phyloP scores from a whole-genome alignment of 2,113 vertebrate genomes.

The Pantherophis guttatus region DNA sequence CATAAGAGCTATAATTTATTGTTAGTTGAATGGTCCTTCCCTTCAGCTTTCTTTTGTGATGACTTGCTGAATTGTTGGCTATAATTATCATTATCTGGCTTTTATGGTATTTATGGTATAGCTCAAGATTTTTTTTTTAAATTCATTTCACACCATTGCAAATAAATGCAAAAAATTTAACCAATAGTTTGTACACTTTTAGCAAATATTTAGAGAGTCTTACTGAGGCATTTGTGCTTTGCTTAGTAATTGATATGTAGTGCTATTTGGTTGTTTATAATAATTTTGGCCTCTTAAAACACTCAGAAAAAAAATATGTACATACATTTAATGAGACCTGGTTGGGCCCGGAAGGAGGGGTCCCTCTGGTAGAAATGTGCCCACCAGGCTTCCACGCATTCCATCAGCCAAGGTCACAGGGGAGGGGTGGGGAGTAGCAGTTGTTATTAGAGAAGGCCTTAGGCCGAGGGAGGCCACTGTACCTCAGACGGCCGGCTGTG shows the following conservation, averaged over 20 bases:
- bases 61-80: slow-evolving; percentile 17
- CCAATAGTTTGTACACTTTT: neutral
- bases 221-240: neutral
- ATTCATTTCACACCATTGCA: neutral
- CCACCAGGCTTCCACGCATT: too few relatives aligned
- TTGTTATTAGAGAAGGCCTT: too few relatives aligned
- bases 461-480: too few relatives aligned
- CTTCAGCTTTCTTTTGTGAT: neutral
- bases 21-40: neutral
- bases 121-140: slow-evolving; percentile 9
- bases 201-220: neutral
- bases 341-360: too few relatives aligned
- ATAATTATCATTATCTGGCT: slow-evolving; percentile 4
- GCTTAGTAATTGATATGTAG: neutral
- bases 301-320: neutral
- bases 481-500: too few relatives aligned
- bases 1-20: neutral
- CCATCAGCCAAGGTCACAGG: too few relatives aligned
- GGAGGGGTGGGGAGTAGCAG: too few relatives aligned
- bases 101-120: slow-evolving; percentile 1
- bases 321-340: neutral
- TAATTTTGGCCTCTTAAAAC: neutral
- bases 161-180: slow-evolving; percentile 11
- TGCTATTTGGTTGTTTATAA: neutral
- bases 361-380: too few relatives aligned